phyloP scores from a whole-genome alignment of 2,113 vertebrate genomes.

The Antigone vipio region DNA sequence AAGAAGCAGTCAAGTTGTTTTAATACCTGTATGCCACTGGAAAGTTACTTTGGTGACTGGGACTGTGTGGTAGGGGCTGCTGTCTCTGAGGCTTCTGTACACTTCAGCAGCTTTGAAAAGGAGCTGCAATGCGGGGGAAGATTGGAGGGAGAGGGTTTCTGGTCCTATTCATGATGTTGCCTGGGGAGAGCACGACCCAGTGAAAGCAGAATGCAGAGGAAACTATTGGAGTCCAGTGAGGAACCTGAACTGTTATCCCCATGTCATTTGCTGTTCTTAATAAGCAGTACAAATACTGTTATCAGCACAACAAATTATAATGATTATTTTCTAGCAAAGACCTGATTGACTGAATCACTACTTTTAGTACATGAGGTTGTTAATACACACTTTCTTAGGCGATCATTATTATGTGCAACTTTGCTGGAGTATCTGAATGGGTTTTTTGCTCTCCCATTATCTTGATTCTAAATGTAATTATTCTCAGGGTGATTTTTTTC shows the following conservation, averaged over 20 bases:
- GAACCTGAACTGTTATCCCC: not conserved
- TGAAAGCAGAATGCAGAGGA: not conserved
- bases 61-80: not conserved
- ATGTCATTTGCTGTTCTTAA: slow-evolving; percentile 18
- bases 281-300: slow-evolving; percentile 23
- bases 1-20: not conserved
- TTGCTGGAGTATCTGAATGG: not conserved
- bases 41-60: not conserved
- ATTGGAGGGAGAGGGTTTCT: not conserved
- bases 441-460: slow-evolving; percentile 7
- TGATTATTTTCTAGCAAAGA: slow-evolving; percentile 42
- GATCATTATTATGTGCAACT: not conserved
- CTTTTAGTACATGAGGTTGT: not conserved
- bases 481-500: slow-evolving; percentile 22
- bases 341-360: slow-evolving; percentile 23
- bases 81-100: not conserved
- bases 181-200: not conserved
- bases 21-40: not conserved
- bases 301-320: slow-evolving; percentile 34
- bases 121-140: rapidly evolving
- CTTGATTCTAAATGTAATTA: slow-evolving; percentile 35
- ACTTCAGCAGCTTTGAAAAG: not conserved
- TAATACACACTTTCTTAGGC: slow-evolving; percentile 30
- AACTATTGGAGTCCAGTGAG: not conserved
- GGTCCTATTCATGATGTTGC: not conserved